These are phyloP conservation scores for Hololepta plana DNA, from an alignment of 2,888 invertebrate genomes.

Conservation along the genomic window DNA sequence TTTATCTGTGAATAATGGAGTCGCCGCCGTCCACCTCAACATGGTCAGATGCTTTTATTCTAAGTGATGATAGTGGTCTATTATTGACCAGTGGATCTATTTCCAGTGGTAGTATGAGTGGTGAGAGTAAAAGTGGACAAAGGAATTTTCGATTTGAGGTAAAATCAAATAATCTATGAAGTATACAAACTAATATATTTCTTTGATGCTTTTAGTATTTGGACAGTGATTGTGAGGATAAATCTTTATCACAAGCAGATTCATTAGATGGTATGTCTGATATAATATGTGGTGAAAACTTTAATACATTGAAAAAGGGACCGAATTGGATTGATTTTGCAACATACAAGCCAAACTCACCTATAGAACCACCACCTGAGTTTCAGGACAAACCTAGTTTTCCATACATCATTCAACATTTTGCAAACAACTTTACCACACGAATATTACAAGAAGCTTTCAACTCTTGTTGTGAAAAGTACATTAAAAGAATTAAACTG, in stretches of 20 bases:
- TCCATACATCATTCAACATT: constrained; percentile 22
- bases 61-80: constrained; percentile 61
- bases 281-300: constrained; percentile 63
- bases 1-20: too few relatives aligned
- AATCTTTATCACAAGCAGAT: constrained; percentile 59
- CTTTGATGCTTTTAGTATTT: constrained; percentile 37
- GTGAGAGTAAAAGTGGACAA: constrained; percentile 48
- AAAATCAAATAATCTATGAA: constrained; percentile 9
- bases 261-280: constrained; percentile 58
- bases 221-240: constrained; percentile 67
- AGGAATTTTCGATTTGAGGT: constrained; percentile 52
- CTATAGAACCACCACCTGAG: constrained; percentile 71
- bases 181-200: neutral
- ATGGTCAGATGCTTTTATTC: constrained; percentile 52
- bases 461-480: too few relatives aligned
- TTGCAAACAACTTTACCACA: too few relatives aligned
- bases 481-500: too few relatives aligned
- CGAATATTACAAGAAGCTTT: too few relatives aligned
- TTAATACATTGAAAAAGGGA: constrained; percentile 67
- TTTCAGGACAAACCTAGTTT: constrained; percentile 49
- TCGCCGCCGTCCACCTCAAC: constrained; percentile 59
- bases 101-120: constrained; percentile 53
- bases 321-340: constrained; percentile 36
- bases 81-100: constrained; percentile 54
- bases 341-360: constrained; percentile 35